Evolutionary conservation across 2,797 vertebrate genomes (phyloP).

Genomic region (Octomys mimax): DNA sequence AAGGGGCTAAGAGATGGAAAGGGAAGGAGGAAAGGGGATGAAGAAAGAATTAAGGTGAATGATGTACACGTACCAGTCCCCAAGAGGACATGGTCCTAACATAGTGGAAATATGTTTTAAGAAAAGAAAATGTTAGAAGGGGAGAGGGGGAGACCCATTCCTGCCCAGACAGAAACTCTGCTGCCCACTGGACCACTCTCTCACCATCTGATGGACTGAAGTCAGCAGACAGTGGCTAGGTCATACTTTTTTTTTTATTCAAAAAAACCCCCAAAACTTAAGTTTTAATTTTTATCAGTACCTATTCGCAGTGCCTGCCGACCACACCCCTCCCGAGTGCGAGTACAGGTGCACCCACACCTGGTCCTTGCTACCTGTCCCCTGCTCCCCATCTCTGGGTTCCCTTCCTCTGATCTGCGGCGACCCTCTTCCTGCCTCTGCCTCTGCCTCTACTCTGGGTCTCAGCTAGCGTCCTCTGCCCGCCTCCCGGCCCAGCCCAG

Average conservation of each 20-base stretch:
- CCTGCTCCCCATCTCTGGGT: background rate
- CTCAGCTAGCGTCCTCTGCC: background rate
- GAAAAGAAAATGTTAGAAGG: background rate
- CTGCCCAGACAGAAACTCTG: background rate
- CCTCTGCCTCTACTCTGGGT: background rate
- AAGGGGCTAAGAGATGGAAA: background rate
- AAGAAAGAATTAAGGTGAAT: background rate
- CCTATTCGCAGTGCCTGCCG: background rate
- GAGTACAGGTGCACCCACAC: slow-evolving; percentile 57
- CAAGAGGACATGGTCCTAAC: background rate
- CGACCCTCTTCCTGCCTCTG: background rate
- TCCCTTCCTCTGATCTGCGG: background rate
- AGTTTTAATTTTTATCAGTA: background rate
- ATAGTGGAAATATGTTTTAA: background rate
- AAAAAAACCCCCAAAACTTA: background rate
- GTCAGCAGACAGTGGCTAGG: background rate
- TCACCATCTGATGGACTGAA: background rate
- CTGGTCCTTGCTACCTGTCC: background rate
- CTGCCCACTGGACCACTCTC: background rate
- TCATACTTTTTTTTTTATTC: background rate
- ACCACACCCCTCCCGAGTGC: background rate
- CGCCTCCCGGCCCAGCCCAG: background rate
- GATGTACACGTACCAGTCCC: background rate
- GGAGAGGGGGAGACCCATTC: background rate
- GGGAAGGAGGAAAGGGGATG: background rate